phyloP scores from a whole-genome alignment of 1,140 invertebrate species.

The Pseudomyrmex concolor region DNA sequence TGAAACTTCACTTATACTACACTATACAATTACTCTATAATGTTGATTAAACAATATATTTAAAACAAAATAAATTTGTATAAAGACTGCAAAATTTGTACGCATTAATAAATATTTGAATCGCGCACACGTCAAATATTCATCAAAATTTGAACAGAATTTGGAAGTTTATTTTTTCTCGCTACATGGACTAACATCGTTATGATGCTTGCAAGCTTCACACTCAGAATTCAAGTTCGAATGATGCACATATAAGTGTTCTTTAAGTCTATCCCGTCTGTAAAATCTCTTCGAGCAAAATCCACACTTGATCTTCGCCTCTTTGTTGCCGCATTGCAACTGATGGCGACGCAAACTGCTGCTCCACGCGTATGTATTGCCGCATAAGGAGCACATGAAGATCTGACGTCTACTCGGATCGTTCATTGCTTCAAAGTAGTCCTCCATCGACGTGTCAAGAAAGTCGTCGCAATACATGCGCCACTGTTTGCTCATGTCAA shows the following conservation, averaged over 20 bases:
- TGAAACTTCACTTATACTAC: too few relatives aligned
- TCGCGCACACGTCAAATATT: too few relatives aligned
- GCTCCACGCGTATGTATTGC: constrained; percentile 52
- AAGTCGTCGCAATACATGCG: constrained; percentile 11
- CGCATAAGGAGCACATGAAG: constrained; percentile 49
- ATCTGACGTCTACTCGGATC: constrained; percentile 27
- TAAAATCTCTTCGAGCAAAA: constrained; percentile 76
- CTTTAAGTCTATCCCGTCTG: constrained; percentile 73
- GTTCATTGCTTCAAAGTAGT: not conserved
- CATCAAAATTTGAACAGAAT: too few relatives aligned
- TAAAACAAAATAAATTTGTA: too few relatives aligned
- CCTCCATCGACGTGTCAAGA: not conserved
- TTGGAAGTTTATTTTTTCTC: too few relatives aligned
- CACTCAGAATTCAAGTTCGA: not conserved
- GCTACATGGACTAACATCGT: too few relatives aligned
- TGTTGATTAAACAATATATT: too few relatives aligned
- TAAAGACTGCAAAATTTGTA: too few relatives aligned
- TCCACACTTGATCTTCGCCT: constrained; percentile 74
- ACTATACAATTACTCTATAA: too few relatives aligned
- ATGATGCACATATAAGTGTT: constrained; percentile 65
- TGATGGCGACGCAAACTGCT: constrained; percentile 71
- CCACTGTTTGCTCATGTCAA: constrained; percentile 30
- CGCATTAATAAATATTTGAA: not conserved
- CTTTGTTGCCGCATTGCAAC: constrained; percentile 76
- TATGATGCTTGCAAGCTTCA: too few relatives aligned